phyloP scores from a whole-genome alignment of 1,140 invertebrate genomes.

The Drosophila yakuba region DNA sequence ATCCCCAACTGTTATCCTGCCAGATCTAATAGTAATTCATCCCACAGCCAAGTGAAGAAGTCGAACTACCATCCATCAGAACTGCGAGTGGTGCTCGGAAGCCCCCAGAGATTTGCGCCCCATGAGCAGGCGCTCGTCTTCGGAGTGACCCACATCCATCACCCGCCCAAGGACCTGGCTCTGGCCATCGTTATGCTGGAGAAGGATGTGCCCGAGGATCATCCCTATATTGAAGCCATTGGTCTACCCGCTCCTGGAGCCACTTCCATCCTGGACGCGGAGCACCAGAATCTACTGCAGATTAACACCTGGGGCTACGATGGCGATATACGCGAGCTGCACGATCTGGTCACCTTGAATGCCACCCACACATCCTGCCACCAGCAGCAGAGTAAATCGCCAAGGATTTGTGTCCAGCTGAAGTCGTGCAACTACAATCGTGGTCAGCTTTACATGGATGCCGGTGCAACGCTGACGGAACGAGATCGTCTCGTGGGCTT shows the following conservation, averaged over 20 bases:
- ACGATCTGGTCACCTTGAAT: conserved; percentile 48
- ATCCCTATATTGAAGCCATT: conserved; percentile 54
- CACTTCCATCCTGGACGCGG: conserved; percentile 1
- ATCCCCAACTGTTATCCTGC: neutral
- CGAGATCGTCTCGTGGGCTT: conserved; percentile 43
- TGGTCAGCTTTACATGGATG: conserved; percentile 40
- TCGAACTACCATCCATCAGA: conserved; percentile 71
- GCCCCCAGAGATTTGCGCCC: conserved; percentile 63
- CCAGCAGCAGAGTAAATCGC: neutral
- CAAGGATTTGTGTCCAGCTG: conserved; percentile 27
- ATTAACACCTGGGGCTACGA: conserved; percentile 56
- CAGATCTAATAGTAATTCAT: too few relatives aligned
- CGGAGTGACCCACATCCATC: conserved; percentile 67
- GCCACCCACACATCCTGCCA: conserved; percentile 30
- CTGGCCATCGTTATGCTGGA: conserved; percentile 76
- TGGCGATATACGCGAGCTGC: conserved; percentile 35
- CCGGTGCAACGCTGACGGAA: conserved; percentile 58
- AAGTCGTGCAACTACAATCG: neutral
- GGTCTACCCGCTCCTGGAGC: conserved; percentile 11
- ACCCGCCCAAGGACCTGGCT: conserved; percentile 53
- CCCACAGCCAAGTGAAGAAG: conserved; percentile 23
- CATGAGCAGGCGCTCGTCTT: conserved; percentile 36
- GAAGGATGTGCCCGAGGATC: conserved; percentile 56
- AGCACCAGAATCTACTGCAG: neutral
- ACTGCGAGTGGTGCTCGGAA: conserved; percentile 68